Evolutionary conservation across 23 tunicate species (phyloP).

Genomic region (Halocynthia aurantium): DNA sequence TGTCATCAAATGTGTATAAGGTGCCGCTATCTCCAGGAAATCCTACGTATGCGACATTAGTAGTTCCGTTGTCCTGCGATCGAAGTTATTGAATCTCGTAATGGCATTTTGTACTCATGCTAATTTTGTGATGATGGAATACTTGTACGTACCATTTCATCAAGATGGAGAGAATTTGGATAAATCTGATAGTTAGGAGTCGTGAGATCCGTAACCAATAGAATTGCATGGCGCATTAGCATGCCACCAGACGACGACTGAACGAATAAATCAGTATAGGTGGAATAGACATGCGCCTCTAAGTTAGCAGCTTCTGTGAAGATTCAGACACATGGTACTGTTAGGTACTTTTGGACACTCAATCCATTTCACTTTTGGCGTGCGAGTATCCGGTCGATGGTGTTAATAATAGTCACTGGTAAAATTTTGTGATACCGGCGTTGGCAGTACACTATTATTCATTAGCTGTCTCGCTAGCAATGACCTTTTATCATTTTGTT

Average conservation of each 20-base stretch:
- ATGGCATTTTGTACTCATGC: constrained; percentile 43
- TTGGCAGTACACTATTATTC: too few relatives aligned
- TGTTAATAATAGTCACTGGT: too few relatives aligned
- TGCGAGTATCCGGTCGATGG: too few relatives aligned
- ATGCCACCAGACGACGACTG: constrained; percentile 3
- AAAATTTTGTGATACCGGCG: too few relatives aligned
- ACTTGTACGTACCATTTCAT: constrained; percentile 2
- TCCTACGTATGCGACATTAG: constrained; percentile 62
- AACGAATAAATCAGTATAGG: constrained; percentile 38
- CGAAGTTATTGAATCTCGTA: too few relatives aligned
- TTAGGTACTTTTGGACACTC: too few relatives aligned
- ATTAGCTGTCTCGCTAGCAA: too few relatives aligned
- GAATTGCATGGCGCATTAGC: constrained; percentile 48
- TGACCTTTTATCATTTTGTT: too few relatives aligned
- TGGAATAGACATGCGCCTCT: constrained; percentile 68
- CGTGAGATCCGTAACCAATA: constrained; percentile 47
- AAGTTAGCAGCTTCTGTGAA: constrained; percentile 47
- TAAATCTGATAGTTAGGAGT: constrained; percentile 18
- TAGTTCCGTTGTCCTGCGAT: constrained; percentile 22
- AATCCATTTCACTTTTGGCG: too few relatives aligned
- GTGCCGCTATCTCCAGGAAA: constrained; percentile 53
- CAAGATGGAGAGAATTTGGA: constrained; percentile 36
- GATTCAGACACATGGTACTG: too few relatives aligned
- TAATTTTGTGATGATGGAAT: neutral
- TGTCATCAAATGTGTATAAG: constrained; percentile 17